Evolutionary conservation across 2,888 invertebrate genomes (phyloP).

Genomic region (Cheilosia grossa): DNA sequence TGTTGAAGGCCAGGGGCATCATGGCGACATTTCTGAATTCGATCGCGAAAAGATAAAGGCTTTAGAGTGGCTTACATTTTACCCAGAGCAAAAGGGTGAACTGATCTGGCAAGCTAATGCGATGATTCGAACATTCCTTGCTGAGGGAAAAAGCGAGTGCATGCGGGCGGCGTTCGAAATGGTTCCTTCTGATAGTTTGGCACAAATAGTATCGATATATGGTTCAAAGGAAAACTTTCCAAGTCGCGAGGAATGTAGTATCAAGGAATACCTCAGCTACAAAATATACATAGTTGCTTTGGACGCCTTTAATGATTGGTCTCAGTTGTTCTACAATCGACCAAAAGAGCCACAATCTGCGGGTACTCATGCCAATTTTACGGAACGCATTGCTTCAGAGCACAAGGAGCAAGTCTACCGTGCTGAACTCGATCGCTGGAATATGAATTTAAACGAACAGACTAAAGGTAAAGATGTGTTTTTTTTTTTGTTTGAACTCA

Average conservation of each 20-base stretch:
- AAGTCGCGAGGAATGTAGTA: slow-evolving; percentile 83
- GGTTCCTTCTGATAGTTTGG: slow-evolving; percentile 87
- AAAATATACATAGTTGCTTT: slow-evolving; percentile 94
- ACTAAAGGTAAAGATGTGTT: slow-evolving; percentile 85
- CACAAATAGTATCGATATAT: slow-evolving; percentile 84
- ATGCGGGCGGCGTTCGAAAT: slow-evolving; percentile 90
- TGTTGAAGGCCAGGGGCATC: slow-evolving; percentile 69
- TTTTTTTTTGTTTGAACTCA: neutral
- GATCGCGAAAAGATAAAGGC: slow-evolving; percentile 90
- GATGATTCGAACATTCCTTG: slow-evolving; percentile 92
- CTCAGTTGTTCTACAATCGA: slow-evolving; percentile 90
- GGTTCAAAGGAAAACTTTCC: slow-evolving; percentile 83
- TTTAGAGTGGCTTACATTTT: slow-evolving; percentile 94
- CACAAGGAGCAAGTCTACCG: slow-evolving; percentile 91
- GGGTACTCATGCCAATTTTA: slow-evolving; percentile 87
- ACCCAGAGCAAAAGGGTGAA: slow-evolving; percentile 90
- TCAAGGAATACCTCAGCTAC: slow-evolving; percentile 94
- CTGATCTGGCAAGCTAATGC: slow-evolving; percentile 94
- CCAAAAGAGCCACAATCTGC: slow-evolving; percentile 88
- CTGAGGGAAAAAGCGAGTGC: slow-evolving; percentile 91
- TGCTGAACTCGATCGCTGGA: slow-evolving; percentile 91
- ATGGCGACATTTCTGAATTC: slow-evolving; percentile 86
- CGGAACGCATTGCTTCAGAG: slow-evolving; percentile 94
- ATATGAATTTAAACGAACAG: slow-evolving; percentile 87
- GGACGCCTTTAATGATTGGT: slow-evolving; percentile 95